phyloP scores from a whole-genome alignment of 1,140 invertebrate species.

The Andrena cerasifolii region DNA sequence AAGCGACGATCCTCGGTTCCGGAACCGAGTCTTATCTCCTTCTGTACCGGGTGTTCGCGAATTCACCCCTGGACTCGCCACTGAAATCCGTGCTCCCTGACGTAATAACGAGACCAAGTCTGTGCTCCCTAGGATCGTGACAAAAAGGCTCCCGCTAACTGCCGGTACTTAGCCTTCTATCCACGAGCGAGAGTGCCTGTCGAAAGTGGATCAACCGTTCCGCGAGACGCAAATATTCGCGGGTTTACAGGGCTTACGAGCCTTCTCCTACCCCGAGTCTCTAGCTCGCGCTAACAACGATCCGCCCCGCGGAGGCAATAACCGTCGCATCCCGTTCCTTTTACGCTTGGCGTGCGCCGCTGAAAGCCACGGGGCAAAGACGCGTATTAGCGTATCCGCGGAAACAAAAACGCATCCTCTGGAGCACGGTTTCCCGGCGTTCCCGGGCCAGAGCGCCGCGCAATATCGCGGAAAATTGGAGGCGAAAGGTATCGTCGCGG shows the following conservation, averaged over 20 bases:
- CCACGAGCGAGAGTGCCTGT: background rate
- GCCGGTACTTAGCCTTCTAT: background rate
- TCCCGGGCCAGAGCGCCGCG: background rate
- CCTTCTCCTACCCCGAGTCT: background rate
- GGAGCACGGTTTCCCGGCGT: background rate
- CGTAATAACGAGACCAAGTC: too few species aligned
- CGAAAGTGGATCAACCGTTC: slow-evolving; percentile 20
- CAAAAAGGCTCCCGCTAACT: background rate
- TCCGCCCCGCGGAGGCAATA: slow-evolving; percentile 21
- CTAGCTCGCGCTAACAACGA: background rate
- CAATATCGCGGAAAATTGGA: slow-evolving; percentile 42
- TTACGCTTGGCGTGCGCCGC: background rate
- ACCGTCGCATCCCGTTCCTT: slow-evolving; percentile 16
- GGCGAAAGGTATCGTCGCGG: slow-evolving; percentile 2
- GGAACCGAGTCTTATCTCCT: background rate
- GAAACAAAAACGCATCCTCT: slow-evolving; percentile 16
- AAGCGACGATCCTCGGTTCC: background rate
- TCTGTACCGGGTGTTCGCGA: background rate
- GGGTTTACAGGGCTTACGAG: background rate
- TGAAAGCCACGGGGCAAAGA: slow-evolving; percentile 11
- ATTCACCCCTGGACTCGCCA: too few species aligned
- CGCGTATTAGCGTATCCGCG: slow-evolving; percentile 24
- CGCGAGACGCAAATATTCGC: slow-evolving; percentile 15
- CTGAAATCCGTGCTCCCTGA: too few species aligned
- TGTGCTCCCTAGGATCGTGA: background rate